A percentile compares a stretch with the other conserved stretches of the same genome.
These are phyloP conservation scores for Tipula unca DNA, from an alignment of 2,888 invertebrate species.

Conservation along the genomic window DNA sequence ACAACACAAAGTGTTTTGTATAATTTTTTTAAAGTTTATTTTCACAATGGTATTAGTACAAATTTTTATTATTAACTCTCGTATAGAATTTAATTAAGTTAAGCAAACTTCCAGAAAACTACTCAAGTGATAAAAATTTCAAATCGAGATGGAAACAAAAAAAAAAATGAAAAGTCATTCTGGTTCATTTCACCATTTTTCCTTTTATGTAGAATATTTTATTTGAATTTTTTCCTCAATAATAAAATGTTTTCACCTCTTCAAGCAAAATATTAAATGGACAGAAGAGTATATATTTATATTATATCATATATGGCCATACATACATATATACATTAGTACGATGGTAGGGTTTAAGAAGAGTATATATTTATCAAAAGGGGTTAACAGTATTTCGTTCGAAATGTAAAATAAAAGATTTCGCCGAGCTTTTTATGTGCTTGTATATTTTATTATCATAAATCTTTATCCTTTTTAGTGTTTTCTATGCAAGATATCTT, in stretches of 20 bases:
- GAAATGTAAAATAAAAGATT: too few species aligned
- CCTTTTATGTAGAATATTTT: not conserved
- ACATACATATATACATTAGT: not conserved
- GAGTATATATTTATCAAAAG: not conserved
- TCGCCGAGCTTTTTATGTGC: not conserved
- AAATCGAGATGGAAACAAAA: not conserved
- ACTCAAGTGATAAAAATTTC: not conserved
- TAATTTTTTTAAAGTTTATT: not conserved
- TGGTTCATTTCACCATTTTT: not conserved
- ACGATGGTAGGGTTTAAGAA: too few species aligned
- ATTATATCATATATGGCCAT: not conserved
- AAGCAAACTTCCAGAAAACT: not conserved
- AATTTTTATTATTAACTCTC: not conserved
- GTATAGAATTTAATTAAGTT: not conserved
- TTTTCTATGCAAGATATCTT: not conserved
- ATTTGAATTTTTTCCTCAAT: not conserved
- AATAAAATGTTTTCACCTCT: not conserved
- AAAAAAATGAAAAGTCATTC: not conserved
- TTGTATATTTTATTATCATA: not conserved
- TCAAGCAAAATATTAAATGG: not conserved
- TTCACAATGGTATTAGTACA: too few species aligned
- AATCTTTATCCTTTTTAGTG: not conserved
- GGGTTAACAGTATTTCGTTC: not conserved
- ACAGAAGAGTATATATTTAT: not conserved
- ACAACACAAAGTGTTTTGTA: not conserved